Percentiles rank a stretch among this genome's conserved stretches.
These are phyloP conservation scores for Tetrapedia diversipes DNA, from an alignment of 2,888 invertebrate genomes.

Conservation along the genomic window DNA sequence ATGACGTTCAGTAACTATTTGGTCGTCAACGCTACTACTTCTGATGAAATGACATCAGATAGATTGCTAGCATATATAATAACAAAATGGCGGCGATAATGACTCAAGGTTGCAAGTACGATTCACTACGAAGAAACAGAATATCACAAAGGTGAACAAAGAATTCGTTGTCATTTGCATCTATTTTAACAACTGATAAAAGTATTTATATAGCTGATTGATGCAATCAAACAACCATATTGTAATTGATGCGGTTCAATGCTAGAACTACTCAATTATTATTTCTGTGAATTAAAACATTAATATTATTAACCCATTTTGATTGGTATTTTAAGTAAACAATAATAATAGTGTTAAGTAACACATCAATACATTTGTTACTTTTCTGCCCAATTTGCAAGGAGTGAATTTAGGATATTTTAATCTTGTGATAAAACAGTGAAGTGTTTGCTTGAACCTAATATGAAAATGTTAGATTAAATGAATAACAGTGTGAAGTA, in stretches of 20 bases:
- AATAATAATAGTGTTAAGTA: background rate
- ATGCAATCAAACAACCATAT: background rate
- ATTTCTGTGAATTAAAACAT: background rate
- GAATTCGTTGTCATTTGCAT: slow-evolving; percentile 27
- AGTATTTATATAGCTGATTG: slow-evolving; percentile 7
- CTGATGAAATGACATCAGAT: slow-evolving; percentile 18
- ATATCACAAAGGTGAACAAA: slow-evolving; percentile 45
- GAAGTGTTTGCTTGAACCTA: background rate
- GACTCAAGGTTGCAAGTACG: slow-evolving; percentile 59
- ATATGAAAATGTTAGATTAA: background rate
- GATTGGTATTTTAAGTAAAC: slow-evolving; percentile 18
- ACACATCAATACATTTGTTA: background rate
- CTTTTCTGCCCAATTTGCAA: background rate
- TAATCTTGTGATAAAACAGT: background rate
- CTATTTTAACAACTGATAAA: slow-evolving; percentile 16
- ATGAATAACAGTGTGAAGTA: background rate
- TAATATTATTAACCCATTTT: slow-evolving; percentile 38
- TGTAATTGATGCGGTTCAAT: slow-evolving; percentile 15
- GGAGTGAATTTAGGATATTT: background rate
- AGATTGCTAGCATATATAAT: slow-evolving; percentile 52
- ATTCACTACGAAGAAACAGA: slow-evolving; percentile 20
- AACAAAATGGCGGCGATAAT: slow-evolving; percentile 66
- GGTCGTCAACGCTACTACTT: slow-evolving; percentile 1
- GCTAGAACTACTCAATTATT: slow-evolving; percentile 2
- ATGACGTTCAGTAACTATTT: slow-evolving; percentile 15